phyloP scores from a whole-genome alignment of 2,113 vertebrate genomes.

The Rhea pennata region DNA sequence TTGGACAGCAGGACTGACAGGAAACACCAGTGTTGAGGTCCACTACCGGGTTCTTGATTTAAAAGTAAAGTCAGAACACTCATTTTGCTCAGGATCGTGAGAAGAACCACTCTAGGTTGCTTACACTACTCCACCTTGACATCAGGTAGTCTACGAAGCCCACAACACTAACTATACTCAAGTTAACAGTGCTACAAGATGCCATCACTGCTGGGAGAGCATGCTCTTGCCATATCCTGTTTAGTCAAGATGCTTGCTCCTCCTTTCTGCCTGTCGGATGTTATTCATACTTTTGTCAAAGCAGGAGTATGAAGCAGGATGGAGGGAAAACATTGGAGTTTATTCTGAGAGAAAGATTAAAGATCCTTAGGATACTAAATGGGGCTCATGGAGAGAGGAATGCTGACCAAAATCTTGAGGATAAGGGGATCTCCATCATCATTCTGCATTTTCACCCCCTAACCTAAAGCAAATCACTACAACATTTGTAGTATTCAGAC shows the following conservation, averaged over 20 bases:
- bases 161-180: not conserved
- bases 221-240: accelerated
- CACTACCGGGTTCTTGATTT: not conserved
- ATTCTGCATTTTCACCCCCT: not conserved
- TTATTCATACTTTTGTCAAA: not conserved
- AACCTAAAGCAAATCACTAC: not conserved
- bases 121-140: not conserved
- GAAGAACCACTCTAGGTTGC: not conserved
- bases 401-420: not conserved
- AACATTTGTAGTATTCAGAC: not conserved
- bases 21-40: not conserved
- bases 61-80: not conserved
- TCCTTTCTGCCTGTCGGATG: not conserved
- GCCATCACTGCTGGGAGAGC: not conserved
- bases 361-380: not conserved
- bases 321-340: no score
- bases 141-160: not conserved
- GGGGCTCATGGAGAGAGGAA: accelerated
- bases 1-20: not conserved
- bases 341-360: not conserved
- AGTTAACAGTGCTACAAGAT: not conserved
- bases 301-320: not conserved
- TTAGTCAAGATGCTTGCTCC: not conserved
- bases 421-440: not conserved
- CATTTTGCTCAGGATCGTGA: not conserved